phyloP scores from a whole-genome alignment of 2,797 vertebrate genomes.

The Rhynchotus rufescens region DNA sequence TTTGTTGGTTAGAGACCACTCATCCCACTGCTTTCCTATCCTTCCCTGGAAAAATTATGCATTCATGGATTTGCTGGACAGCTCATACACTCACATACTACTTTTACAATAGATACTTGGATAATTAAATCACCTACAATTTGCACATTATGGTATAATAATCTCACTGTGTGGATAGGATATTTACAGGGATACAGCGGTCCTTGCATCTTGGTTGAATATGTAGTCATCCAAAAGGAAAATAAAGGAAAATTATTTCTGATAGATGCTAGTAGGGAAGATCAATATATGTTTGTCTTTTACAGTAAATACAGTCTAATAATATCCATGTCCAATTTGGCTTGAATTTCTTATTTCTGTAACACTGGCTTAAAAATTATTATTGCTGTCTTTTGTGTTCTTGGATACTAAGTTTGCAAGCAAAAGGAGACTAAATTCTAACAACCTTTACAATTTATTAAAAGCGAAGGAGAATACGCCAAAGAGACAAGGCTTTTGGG shows the following conservation, averaged over 20 bases:
- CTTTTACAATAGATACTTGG: neutral
- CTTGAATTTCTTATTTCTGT: constrained; percentile 1
- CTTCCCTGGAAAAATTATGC: neutral
- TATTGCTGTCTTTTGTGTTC: neutral
- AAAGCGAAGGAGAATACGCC: constrained; percentile 73
- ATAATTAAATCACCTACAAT: neutral
- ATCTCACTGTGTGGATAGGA: neutral
- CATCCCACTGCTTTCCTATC: neutral
- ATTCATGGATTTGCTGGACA: neutral
- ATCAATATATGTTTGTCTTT: neutral
- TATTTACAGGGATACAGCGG: neutral
- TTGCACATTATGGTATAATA: neutral
- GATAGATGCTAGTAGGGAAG: neutral
- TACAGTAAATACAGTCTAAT: neutral
- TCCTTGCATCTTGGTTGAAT: neutral
- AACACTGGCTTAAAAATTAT: neutral
- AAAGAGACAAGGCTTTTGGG: constrained; percentile 52
- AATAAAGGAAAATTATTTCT: neutral
- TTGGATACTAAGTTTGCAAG: constrained; percentile 43
- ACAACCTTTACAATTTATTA: constrained; percentile 73
- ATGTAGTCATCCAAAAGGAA: neutral
- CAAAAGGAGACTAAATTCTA: constrained; percentile 62
- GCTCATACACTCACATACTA: neutral
- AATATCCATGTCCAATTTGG: neutral
- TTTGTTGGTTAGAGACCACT: neutral